Percentiles rank a stretch among this genome's conserved stretches.
Conservation (phyloP, 1,140 invertebrate genomes). For the Brachionus manjavacas region DNA sequence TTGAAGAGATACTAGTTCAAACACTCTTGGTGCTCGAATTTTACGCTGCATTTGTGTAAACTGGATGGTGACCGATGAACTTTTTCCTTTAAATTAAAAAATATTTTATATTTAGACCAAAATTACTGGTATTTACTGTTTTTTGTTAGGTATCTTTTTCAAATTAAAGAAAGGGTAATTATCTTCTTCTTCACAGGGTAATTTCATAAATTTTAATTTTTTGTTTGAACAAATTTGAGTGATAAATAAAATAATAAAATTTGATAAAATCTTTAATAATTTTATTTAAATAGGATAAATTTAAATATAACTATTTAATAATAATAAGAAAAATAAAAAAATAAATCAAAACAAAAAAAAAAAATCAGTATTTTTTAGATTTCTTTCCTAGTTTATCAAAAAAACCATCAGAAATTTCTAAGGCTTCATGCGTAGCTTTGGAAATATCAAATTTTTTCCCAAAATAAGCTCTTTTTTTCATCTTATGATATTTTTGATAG, state of each 20-base stretch:
- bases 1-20: neutral
- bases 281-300: neutral
- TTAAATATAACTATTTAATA: neutral
- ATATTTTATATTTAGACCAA: neutral
- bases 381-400: neutral
- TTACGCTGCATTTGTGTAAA: neutral
- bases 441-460: neutral
- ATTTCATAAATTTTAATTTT: neutral
- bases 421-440: neutral
- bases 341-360: neutral
- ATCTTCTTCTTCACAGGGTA: neutral
- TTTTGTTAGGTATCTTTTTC: neutral
- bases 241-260: neutral
- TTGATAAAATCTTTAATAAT: neutral
- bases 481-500: neutral
- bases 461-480: neutral
- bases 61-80: neutral
- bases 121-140: neutral
- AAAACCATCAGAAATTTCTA: neutral
- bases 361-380: slow-evolving; percentile 1
- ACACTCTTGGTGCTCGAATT: neutral
- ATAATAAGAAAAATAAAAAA: neutral
- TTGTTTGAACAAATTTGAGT: neutral
- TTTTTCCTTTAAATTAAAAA: neutral
- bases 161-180: neutral